Evolutionary conservation across 92 coral and sea anemone genomes (phyloP).

Genomic region (Bergia puertoricense): DNA sequence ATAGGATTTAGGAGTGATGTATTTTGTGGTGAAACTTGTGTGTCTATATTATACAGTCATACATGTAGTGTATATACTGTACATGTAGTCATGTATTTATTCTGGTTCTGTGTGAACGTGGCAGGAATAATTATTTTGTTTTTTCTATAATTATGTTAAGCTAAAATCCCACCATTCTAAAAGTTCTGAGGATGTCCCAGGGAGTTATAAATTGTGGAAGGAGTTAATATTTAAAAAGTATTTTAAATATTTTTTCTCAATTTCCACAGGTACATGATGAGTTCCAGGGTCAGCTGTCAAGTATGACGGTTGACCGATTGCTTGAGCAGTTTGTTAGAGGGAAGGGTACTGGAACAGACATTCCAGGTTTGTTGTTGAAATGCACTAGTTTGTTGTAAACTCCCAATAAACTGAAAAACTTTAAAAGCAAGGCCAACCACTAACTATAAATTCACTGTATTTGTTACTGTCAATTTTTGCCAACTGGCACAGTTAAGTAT

Average conservation of each 20-base stretch:
- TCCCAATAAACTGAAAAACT: not conserved
- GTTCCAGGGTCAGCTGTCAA: constrained; percentile 81
- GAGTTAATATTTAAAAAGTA: not conserved
- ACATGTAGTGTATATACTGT: no score
- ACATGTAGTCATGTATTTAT: no score
- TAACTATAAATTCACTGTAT: no score
- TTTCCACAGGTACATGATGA: constrained; percentile 79
- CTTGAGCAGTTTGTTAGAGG: constrained; percentile 93
- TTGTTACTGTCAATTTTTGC: no score
- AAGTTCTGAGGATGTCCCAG: not conserved
- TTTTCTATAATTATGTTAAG: not conserved
- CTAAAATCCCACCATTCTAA: not conserved
- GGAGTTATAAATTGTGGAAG: not conserved
- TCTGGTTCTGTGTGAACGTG: no score
- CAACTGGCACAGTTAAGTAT: no score
- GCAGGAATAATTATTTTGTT: no score
- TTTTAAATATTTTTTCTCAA: not conserved
- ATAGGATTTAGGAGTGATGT: no score
- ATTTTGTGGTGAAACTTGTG: no score
- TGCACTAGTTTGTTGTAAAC: no score
- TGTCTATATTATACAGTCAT: no score
- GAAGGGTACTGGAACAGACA: constrained; percentile 91
- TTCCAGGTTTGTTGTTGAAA: constrained; percentile 71
- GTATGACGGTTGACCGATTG: constrained; percentile 80
- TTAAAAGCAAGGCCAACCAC: no score